These are phyloP conservation scores for Gymnocypris eckloni DNA, from an alignment of 2,797 vertebrate species.

Conservation along the genomic window DNA sequence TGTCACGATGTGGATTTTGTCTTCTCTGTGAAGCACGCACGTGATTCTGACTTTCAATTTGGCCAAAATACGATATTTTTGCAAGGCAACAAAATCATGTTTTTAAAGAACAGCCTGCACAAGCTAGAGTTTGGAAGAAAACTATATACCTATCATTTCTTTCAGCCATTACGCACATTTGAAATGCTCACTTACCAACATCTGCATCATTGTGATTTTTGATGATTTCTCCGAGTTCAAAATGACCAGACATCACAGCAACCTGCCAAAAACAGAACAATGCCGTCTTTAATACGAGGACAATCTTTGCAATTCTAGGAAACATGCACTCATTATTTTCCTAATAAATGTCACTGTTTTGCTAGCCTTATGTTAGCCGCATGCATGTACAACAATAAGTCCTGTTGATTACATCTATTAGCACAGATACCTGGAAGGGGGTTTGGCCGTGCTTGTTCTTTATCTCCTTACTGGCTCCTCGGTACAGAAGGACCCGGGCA, in stretches of 20 bases:
- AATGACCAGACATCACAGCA: conserved; percentile 90
- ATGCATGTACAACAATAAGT: background rate
- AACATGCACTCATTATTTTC: background rate
- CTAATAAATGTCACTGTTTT: background rate
- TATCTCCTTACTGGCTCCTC: conserved; percentile 88
- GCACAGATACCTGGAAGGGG: conserved; percentile 85
- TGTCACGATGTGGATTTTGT: background rate
- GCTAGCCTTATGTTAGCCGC: background rate
- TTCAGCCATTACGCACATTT: background rate
- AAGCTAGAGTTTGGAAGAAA: background rate
- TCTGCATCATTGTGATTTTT: conserved; percentile 90
- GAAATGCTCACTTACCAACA: conserved; percentile 77
- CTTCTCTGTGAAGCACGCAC: background rate
- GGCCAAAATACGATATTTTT: background rate
- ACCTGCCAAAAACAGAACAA: conserved; percentile 74
- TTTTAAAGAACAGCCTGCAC: background rate
- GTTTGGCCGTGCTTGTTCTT: conserved; percentile 93
- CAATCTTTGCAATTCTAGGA: background rate
- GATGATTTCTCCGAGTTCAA: conserved; percentile 92
- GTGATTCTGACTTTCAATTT: background rate
- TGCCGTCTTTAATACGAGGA: background rate
- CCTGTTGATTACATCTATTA: background rate
- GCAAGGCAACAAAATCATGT: background rate
- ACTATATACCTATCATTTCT: background rate
- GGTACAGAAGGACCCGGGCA: conserved; percentile 88